phyloP scores from a whole-genome alignment of 64 coral and sea anemone genomes.

The Porites lutea region DNA sequence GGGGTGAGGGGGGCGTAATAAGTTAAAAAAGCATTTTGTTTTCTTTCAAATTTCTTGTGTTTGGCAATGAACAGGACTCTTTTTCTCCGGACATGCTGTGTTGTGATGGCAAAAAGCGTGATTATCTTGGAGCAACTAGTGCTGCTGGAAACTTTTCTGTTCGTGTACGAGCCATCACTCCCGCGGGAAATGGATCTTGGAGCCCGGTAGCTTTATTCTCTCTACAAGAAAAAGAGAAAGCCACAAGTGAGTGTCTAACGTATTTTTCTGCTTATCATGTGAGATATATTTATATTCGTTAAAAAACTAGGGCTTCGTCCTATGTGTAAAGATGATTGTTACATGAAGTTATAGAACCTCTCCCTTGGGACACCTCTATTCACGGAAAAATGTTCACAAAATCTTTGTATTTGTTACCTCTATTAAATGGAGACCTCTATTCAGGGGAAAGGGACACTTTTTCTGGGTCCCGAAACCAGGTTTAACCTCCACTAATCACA shows the following conservation, averaged over 20 bases:
- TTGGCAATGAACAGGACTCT: not conserved
- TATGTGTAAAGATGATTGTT: no score
- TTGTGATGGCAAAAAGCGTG: constrained; percentile 3
- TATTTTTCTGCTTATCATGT: not conserved
- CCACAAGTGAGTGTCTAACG: constrained; percentile 26
- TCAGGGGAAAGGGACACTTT: no score
- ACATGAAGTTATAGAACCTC: no score
- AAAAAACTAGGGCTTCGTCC: no score
- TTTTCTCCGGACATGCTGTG: constrained; percentile 9
- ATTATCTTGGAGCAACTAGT: not conserved
- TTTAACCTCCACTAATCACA: no score
- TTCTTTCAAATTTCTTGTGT: not conserved
- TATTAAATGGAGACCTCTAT: no score
- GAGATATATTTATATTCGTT: not conserved
- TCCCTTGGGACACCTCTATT: no score
- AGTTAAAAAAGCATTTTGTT: no score
- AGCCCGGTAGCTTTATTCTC: constrained; percentile 58
- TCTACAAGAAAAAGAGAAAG: not conserved
- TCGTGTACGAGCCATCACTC: constrained; percentile 91
- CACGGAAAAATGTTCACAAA: no score
- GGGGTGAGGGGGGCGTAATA: no score
- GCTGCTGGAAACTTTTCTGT: constrained; percentile 72
- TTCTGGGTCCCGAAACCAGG: no score
- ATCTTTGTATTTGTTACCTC: no score
- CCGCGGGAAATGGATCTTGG: constrained; percentile 98